Base-by-base conservation (phyloP, 2,113 vertebrate genomes). In the Enhydra lutris region DNA sequence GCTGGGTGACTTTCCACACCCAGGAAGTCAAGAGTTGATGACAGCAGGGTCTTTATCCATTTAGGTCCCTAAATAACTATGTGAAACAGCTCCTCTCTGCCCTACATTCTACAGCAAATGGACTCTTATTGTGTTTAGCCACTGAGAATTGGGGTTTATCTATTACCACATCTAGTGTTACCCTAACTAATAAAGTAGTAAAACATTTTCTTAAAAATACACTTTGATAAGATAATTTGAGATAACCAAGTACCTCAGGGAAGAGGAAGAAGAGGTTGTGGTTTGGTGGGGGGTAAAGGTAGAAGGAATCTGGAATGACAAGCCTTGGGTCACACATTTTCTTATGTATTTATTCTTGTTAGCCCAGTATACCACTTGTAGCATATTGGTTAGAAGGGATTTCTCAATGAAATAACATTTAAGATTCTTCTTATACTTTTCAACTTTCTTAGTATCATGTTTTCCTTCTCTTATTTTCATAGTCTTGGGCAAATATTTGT, bases 261-360 rank as follows among this genome's bases (percentile, higher is more conserved):
- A 93, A 78, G 12, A 87, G 26, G 13, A 34, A 8, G 42, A 69
- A 11, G 50, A 20, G 17, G n/a, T 50, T 81, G 36, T 79, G 63
- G 63, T 14, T 15, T 31, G 10, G 31, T 15, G 31, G 63, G 1
- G 7, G n/a, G 13, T 61, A 26, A 81, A 47, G n/a, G 52, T 23
- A 10, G 52, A 87, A 63, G 74, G 12, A 47, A 6, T 69, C 31
- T 67, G 42, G 34, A 91, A 69, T 36, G 78, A 34, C 29, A 91
- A 96, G 65, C 24, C 87, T n/a, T 83, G 50, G 21, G 29, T 31
- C 52, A 39, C 55, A 81, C 63, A 89, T 69, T 71, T 83, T 63
- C 31, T 82, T 80, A 29, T 15, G 50, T 91, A 36, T 93, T 97
- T 88, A 24, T 93, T 93, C 50, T 93, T 50, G n/a, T 65, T 82